phyloP scores from a whole-genome alignment of 1,140 invertebrate genomes.

The Thaumatotibia leucotreta region DNA sequence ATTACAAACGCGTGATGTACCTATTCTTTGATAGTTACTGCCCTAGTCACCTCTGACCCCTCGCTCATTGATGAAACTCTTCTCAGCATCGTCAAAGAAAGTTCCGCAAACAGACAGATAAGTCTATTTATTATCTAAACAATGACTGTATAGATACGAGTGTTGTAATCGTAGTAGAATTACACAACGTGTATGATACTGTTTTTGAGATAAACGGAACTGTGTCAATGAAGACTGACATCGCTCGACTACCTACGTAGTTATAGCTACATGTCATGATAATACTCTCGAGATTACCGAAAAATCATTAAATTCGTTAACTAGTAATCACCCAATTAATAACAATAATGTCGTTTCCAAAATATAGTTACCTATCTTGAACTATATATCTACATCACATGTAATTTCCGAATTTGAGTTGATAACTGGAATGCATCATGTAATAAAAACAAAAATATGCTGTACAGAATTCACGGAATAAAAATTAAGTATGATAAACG shows the following conservation, averaged over 20 bases:
- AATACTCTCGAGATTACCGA: too few species aligned
- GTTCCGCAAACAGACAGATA: conserved; percentile 4
- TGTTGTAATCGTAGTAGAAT: conserved; percentile 19
- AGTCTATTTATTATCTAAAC: conserved; percentile 7
- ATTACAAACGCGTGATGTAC: background rate
- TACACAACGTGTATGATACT: conserved; percentile 30
- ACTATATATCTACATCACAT: too few species aligned
- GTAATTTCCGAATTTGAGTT: too few species aligned
- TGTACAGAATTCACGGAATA: too few species aligned
- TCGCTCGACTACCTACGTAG: background rate
- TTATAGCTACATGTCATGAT: background rate
- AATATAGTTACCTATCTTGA: too few species aligned
- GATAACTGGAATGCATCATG: too few species aligned
- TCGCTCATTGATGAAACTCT: background rate
- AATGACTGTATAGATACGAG: conserved; percentile 4
- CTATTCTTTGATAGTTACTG: too few species aligned
- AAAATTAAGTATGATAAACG: too few species aligned
- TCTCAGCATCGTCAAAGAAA: background rate
- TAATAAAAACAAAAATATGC: too few species aligned
- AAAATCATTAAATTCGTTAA: too few species aligned
- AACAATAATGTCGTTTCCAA: too few species aligned
- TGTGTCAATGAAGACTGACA: conserved; percentile 39
- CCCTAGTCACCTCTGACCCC: background rate
- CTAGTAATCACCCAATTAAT: too few species aligned
- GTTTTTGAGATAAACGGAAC: conserved; percentile 28